These are phyloP conservation scores for Syndactyla subalaris DNA, from an alignment of 2,797 vertebrate species.

Conservation along the genomic window DNA sequence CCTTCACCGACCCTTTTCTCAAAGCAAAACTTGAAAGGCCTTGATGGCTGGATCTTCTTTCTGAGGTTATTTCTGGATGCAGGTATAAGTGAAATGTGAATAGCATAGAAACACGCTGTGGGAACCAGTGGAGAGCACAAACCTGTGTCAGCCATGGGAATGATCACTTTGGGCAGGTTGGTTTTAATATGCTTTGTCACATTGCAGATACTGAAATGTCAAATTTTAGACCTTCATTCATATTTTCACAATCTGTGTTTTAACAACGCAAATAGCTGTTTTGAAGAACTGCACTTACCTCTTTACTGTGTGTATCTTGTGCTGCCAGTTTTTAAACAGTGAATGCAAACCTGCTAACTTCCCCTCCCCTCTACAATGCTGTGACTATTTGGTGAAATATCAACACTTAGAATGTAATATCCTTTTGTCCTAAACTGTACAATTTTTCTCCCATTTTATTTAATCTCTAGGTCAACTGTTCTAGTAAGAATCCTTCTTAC, in stretches of 20 bases:
- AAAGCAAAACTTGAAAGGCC: not conserved
- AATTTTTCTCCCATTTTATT: not conserved
- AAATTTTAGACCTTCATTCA: not conserved
- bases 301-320: not conserved
- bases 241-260: not conserved
- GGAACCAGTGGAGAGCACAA: not conserved
- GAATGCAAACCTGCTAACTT: not conserved
- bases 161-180: not conserved
- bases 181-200: not conserved
- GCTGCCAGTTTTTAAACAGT: not conserved
- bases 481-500: not conserved
- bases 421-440: not conserved
- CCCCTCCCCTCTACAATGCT: not conserved
- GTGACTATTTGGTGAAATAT: not conserved
- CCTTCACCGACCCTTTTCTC: not conserved
- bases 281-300: rapidly evolving
- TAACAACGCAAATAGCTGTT: not conserved
- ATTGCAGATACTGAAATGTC: not conserved
- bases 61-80: not conserved
- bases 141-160: not conserved
- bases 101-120: rapidly evolving
- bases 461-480: not conserved
- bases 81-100: not conserved
- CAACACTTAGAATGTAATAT: not conserved
- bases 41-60: not conserved